phyloP scores from a whole-genome alignment of 2,797 vertebrate genomes.

The Cuniculus paca region DNA sequence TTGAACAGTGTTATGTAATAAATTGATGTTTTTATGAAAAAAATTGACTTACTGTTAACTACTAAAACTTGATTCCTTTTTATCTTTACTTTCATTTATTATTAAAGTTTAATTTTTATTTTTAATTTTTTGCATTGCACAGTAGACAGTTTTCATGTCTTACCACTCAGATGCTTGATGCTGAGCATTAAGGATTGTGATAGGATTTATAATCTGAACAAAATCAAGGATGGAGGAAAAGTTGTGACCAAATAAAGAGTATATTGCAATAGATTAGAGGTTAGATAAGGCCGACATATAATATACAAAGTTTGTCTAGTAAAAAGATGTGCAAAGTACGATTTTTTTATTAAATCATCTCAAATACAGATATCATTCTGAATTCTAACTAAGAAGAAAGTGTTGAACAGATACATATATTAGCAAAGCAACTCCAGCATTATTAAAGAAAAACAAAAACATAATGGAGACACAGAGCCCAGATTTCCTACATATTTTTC shows the following conservation, averaged over 20 bases:
- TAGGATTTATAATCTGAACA: not conserved
- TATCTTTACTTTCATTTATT: not conserved
- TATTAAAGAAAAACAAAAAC: not conserved
- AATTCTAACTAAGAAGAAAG: slow-evolving; percentile 36
- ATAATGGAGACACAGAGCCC: not conserved
- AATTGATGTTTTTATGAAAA: slow-evolving; percentile 94
- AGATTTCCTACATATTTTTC: not conserved
- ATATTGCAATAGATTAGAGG: not conserved
- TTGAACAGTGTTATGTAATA: slow-evolving; percentile 94
- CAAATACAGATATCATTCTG: not conserved
- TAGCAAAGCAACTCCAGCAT: not conserved
- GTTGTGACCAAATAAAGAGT: not conserved
- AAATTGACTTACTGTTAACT: not conserved
- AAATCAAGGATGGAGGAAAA: not conserved
- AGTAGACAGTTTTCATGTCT: not conserved
- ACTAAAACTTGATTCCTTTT: not conserved
- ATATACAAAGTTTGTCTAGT: not conserved
- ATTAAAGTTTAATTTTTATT: not conserved
- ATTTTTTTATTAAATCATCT: not conserved
- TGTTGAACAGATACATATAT: not conserved
- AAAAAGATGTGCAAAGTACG: slow-evolving; percentile 3
- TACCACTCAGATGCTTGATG: not conserved
- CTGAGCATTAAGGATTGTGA: not conserved
- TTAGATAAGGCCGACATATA: not conserved
- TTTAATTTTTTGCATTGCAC: not conserved